Conservation (phyloP, 2,888 invertebrate species). For the Spodoptera picta region DNA sequence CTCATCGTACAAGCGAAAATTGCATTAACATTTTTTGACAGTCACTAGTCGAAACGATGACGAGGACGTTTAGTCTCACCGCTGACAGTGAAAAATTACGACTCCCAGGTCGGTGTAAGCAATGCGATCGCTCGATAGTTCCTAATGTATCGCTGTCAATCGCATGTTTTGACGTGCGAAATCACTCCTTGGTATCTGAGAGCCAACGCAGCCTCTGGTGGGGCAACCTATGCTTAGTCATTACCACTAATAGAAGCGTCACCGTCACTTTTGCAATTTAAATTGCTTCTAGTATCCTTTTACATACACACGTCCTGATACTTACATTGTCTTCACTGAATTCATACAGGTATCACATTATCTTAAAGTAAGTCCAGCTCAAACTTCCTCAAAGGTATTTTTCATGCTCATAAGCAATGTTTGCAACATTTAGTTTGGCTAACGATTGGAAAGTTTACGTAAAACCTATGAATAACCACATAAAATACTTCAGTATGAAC, state of each 20-base stretch:
- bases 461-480: constrained; percentile 75
- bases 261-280: constrained; percentile 69
- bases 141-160: constrained; percentile 87
- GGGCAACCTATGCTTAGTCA: constrained; percentile 75
- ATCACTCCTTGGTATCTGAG: constrained; percentile 78
- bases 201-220: constrained; percentile 61
- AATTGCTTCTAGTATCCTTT: constrained; percentile 62
- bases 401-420: constrained; percentile 52
- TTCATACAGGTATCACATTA: background rate
- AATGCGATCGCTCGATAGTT: constrained; percentile 82
- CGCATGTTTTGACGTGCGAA: constrained; percentile 83
- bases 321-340: background rate
- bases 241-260: constrained; percentile 72
- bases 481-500: constrained; percentile 71
- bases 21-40: constrained; percentile 84
- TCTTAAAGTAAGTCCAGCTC: constrained; percentile 1
- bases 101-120: constrained; percentile 74
- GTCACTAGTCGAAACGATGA: constrained; percentile 84
- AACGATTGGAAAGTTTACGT: constrained; percentile 68
- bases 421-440: constrained; percentile 59
- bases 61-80: constrained; percentile 81
- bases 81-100: constrained; percentile 87
- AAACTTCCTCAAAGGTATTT: constrained; percentile 14
- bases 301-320: too few species aligned
- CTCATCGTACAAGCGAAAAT: constrained; percentile 74